Conservation (phyloP, 2,797 vertebrate genomes). For the Hipposideros larvatus region DNA sequence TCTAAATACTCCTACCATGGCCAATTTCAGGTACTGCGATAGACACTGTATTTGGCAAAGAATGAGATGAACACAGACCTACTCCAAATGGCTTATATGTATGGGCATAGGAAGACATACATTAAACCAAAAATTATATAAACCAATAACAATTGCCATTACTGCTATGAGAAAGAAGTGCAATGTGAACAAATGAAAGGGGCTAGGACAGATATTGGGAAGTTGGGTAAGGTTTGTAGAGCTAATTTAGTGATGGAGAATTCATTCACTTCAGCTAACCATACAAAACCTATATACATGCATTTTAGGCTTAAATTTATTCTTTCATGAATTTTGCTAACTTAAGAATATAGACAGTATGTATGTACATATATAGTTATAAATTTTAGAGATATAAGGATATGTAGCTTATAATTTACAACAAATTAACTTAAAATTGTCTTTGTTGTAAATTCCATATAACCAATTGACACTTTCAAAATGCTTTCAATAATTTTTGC, state of each 20-base stretch:
- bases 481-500: slow-evolving; percentile 6
- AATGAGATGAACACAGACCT: background rate
- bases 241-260: background rate
- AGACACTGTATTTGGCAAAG: background rate
- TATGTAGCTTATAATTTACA: background rate
- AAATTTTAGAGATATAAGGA: background rate
- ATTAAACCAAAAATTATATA: background rate
- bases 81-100: background rate
- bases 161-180: background rate
- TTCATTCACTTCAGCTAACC: background rate
- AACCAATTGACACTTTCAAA: background rate
- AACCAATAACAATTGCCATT: background rate
- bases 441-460: slow-evolving; percentile 22
- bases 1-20: background rate
- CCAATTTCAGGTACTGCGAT: background rate
- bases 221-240: background rate
- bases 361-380: background rate
- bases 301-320: background rate
- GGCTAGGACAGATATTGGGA: background rate
- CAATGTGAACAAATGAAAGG: background rate
- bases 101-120: background rate
- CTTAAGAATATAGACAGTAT: background rate
- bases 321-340: background rate
- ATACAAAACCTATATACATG: background rate
- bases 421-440: background rate